Conservation (phyloP, 2,797 vertebrate species). For the Leptatherina wallacei region DNA sequence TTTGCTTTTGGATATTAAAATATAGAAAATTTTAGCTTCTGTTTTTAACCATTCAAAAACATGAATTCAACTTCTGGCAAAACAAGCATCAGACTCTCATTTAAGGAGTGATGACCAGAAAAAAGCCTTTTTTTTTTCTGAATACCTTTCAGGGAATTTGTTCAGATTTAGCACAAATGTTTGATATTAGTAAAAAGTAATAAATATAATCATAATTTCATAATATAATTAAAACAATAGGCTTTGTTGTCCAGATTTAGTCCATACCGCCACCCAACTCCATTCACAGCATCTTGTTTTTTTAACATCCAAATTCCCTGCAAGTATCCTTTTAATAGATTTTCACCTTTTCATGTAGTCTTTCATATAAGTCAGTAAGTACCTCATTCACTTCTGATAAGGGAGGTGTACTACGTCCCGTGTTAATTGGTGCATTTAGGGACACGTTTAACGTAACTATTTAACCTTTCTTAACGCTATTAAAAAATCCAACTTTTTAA, state of each 20-base stretch:
- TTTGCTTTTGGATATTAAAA: background rate
- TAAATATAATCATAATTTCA: too few species aligned
- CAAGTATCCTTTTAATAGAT: too few species aligned
- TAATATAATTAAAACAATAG: too few species aligned
- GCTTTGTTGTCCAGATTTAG: too few species aligned
- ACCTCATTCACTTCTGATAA: background rate
- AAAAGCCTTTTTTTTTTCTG: background rate
- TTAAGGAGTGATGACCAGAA: background rate
- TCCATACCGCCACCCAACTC: too few species aligned
- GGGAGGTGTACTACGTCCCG: background rate
- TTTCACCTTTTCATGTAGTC: too few species aligned
- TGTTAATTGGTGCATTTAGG: background rate
- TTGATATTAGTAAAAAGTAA: background rate
- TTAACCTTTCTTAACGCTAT: background rate
- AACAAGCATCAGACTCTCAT: background rate
- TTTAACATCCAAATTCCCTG: too few species aligned
- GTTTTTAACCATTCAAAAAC: background rate
- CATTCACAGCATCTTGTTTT: too few species aligned
- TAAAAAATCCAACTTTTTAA: slow-evolving; percentile 3
- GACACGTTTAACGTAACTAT: background rate
- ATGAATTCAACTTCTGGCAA: too few species aligned
- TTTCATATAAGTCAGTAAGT: background rate
- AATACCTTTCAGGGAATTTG: background rate
- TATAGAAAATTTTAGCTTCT: background rate
- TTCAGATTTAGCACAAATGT: too few species aligned